These are phyloP conservation scores for Polypedilum pembai DNA, from an alignment of 1,140 invertebrate genomes.

Conservation along the genomic window DNA sequence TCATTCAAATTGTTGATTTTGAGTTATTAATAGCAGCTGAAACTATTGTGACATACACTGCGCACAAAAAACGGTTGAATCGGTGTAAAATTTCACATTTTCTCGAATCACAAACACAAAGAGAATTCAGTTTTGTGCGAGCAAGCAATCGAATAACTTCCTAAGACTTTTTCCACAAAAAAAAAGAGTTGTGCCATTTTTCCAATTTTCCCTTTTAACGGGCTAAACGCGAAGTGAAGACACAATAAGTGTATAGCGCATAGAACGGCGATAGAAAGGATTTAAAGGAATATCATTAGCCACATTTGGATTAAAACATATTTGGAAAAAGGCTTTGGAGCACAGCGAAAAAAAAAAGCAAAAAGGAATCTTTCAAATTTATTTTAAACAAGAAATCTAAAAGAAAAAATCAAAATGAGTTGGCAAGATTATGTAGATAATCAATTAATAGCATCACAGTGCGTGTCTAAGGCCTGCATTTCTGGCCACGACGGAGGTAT, in stretches of 20 bases:
- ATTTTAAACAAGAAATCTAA: not conserved
- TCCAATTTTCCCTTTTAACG: conserved; percentile 11
- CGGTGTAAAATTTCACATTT: not conserved
- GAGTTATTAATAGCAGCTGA: too few relatives aligned
- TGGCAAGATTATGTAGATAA: conserved; percentile 98
- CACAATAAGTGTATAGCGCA: not conserved
- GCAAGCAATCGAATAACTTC: conserved; percentile 3
- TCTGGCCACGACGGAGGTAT: conserved; percentile 89
- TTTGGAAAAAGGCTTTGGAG: too few relatives aligned
- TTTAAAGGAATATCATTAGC: not conserved
- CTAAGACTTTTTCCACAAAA: conserved; percentile 3
- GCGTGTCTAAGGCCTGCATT: conserved; percentile 88
- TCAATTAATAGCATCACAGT: conserved; percentile 86
- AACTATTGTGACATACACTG: not conserved
- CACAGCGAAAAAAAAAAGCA: not conserved
- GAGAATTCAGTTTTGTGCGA: not conserved
- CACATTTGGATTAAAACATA: not conserved
- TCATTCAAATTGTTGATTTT: too few relatives aligned
- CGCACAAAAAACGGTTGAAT: not conserved
- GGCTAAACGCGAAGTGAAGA: not conserved
- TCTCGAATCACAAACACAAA: not conserved
- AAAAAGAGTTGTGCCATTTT: conserved; percentile 5
- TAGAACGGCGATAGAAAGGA: not conserved
- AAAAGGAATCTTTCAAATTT: conserved; percentile 24
- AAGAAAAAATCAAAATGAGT: conserved; percentile 63